Evolutionary conservation across 2,113 vertebrate species (phyloP), one percentile per base, ranked within the genome.

Genomic region (Chlorocebus sabaeus): DNA sequence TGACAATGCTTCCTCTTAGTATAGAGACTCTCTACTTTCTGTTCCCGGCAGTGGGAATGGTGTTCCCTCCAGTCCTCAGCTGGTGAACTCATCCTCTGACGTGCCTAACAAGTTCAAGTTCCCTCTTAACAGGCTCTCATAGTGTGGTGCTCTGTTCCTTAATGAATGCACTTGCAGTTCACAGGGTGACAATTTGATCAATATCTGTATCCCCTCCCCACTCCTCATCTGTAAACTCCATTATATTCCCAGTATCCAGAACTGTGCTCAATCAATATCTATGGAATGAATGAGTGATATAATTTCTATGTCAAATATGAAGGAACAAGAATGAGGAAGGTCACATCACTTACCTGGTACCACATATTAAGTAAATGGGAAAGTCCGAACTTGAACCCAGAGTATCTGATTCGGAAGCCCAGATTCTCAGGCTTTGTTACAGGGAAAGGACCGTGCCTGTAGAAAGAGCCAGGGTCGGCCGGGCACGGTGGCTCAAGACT

Each of bases 401-500:
- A 23, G 27, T 9, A 14, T 4, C 57, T 30, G 35, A 52, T 8
- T 17, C 35, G 27, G 7, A 57, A 61, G 35, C 22, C 45, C 55
- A 0, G 0, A 0, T 43, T 11, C 80, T 23, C n/a, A 27, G 0
- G 6, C 5, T 7, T 55, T 35, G 5, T 20, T 5, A 2, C 3
- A 0, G 14, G 0, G 2, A 30, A 1, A 25, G 35, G 40, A 55
- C 13, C 0, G 0, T 17, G 20, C 11, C 0, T 32, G 30, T 20
- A 5, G 38, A 45, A 67, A 45, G 14, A 64, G 18, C 27, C 16
- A 14, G 38, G 6, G 2, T n/a, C 64, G 9, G 45, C 45, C 45
- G 2, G 45, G 45, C 8, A 0, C 8, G 45, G 45, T 45, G 45
- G 45, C 45, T 45, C 8, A 45, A 45, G 45, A 2, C 45, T 45